Conservation (phyloP, 2,888 invertebrate genomes). For the Rhopalosiphum nymphaeae region DNA sequence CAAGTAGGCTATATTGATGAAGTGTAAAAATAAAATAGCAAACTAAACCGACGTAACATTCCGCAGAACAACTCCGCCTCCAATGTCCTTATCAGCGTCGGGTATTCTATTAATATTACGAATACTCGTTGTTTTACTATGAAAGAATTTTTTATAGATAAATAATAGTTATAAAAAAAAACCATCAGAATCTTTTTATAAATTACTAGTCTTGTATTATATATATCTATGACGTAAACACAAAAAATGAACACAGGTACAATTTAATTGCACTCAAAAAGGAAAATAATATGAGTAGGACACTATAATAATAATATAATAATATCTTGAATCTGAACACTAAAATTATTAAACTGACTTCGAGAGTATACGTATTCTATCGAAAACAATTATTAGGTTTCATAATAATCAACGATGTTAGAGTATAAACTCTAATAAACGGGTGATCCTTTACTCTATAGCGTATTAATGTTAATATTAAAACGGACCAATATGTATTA, state of each 20-base stretch:
- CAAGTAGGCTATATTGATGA: not conserved
- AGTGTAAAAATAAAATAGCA: not conserved
- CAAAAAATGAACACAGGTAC: not conserved
- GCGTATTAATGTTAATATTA: not conserved
- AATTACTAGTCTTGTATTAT: not conserved
- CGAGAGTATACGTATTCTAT: not conserved
- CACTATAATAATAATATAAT: not conserved
- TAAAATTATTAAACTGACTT: not conserved
- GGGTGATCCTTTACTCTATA: not conserved
- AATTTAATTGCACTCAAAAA: not conserved
- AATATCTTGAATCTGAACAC: not conserved
- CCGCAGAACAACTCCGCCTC: not conserved
- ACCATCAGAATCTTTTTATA: not conserved
- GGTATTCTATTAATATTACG: not conserved
- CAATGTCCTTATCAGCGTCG: not conserved
- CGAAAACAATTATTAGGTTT: not conserved
- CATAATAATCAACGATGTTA: not conserved
- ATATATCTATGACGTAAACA: not conserved
- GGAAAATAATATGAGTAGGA: not conserved
- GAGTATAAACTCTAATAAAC: not conserved
- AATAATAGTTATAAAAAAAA: not conserved
- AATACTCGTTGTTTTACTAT: not conserved
- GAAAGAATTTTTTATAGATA: not conserved
- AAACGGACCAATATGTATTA: not conserved
- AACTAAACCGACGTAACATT: not conserved